These are phyloP conservation scores for Listrodromus nycthemerus DNA, from an alignment of 2,888 invertebrate species.

Conservation along the genomic window DNA sequence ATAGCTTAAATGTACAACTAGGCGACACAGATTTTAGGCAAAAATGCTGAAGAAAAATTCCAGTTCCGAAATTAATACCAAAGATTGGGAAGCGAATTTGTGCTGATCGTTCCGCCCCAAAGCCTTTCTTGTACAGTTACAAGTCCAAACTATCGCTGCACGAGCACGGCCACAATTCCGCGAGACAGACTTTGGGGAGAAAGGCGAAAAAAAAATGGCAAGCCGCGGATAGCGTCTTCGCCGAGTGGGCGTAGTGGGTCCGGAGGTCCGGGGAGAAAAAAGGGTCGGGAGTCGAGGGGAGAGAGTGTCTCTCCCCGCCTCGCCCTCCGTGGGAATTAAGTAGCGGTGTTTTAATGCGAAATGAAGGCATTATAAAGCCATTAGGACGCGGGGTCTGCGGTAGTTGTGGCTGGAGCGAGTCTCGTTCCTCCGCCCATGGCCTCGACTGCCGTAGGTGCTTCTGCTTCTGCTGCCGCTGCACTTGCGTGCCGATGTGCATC, in stretches of 20 bases:
- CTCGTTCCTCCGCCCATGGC: slow-evolving; percentile 52
- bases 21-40: neutral
- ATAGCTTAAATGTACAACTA: neutral
- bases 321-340: slow-evolving; percentile 65
- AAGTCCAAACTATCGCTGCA: too few species aligned
- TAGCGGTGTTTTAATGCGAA: slow-evolving; percentile 79
- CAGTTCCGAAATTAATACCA: neutral
- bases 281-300: slow-evolving; percentile 30
- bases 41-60: neutral
- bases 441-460: slow-evolving; percentile 41
- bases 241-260: slow-evolving; percentile 18
- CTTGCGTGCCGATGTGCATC: slow-evolving; percentile 79
- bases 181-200: neutral
- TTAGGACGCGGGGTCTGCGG: slow-evolving; percentile 73
- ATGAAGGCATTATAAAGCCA: slow-evolving; percentile 83
- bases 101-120: too few species aligned
- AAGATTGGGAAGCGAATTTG: too few species aligned
- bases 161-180: neutral
- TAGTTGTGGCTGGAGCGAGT: slow-evolving; percentile 46
- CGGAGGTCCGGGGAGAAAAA: slow-evolving; percentile 28
- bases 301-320: neutral
- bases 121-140: too few species aligned
- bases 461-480: slow-evolving; percentile 60
- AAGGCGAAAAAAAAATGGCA: neutral
- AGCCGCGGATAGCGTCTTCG: slow-evolving; percentile 16